These are phyloP conservation scores for Holothuria glaberrima DNA, from an alignment of 35 echinoderm and acorn worm species.

Conservation along the genomic window DNA sequence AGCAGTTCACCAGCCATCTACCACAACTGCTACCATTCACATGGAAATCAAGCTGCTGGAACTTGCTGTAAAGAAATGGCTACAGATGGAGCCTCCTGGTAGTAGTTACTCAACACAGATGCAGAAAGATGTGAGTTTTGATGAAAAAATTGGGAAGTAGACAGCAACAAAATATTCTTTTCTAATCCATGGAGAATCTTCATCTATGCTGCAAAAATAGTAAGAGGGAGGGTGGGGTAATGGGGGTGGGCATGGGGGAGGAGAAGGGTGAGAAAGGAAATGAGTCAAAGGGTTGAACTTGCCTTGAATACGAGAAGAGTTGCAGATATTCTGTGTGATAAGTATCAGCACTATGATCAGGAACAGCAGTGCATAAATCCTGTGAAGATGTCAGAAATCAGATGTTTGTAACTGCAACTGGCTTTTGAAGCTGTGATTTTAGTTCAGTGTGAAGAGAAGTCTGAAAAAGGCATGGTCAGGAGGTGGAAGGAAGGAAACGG, in stretches of 20 bases:
- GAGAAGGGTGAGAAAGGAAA: too few relatives aligned
- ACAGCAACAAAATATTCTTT: too few relatives aligned
- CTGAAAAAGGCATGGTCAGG: not conserved
- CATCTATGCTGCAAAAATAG: too few relatives aligned
- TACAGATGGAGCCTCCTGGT: conserved; percentile 62
- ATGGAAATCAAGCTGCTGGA: conserved; percentile 93
- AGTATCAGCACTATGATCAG: too few relatives aligned
- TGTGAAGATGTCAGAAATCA: not conserved
- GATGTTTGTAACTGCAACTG: not conserved
- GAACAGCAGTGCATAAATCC: not conserved
- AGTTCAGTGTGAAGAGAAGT: too few relatives aligned
- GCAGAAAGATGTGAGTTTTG: conserved; percentile 92
- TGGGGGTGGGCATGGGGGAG: too few relatives aligned
- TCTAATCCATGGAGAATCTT: too few relatives aligned
- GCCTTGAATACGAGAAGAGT: too few relatives aligned
- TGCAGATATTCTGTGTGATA: too few relatives aligned
- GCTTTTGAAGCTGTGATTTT: not conserved
- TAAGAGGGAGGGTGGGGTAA: too few relatives aligned
- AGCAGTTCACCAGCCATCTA: conserved; percentile 69
- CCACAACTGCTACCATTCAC: conserved; percentile 70
- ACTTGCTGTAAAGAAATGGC: conserved; percentile 77
- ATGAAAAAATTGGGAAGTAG: not conserved
- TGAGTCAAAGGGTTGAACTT: too few relatives aligned
- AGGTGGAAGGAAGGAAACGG: not conserved
- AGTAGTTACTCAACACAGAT: conserved; percentile 82